Evolutionary conservation across 2,797 vertebrate species (phyloP).

Genomic region (Alectoris magna): DNA sequence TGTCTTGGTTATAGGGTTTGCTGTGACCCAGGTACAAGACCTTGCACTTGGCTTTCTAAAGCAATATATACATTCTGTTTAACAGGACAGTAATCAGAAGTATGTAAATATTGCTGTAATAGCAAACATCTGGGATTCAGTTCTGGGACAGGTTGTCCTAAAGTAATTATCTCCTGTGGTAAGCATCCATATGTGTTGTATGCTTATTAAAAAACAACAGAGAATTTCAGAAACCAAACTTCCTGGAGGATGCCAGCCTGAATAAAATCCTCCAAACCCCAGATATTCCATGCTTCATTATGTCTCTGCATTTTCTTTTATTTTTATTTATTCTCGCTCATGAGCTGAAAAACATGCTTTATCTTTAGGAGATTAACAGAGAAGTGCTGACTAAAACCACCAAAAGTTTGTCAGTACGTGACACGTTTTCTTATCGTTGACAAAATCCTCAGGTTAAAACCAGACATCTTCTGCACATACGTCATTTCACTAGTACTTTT

Average conservation of each 20-base stretch:
- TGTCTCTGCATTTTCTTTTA: background rate
- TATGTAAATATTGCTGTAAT: background rate
- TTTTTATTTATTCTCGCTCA: background rate
- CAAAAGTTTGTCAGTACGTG: background rate
- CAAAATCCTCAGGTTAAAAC: background rate
- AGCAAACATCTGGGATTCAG: background rate
- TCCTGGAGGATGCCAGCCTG: background rate
- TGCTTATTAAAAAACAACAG: background rate
- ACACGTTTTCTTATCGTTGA: background rate
- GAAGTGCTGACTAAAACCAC: background rate
- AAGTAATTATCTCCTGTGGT: background rate
- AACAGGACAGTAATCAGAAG: background rate
- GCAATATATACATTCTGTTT: background rate
- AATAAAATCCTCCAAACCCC: background rate
- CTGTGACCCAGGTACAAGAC: too few species aligned
- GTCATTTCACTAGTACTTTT: background rate
- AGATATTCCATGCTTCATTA: background rate
- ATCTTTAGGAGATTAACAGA: background rate
- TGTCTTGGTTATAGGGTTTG: too few species aligned
- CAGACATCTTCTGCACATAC: background rate
- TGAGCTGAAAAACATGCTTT: background rate
- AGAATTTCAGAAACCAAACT: background rate
- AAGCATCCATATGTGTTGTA: background rate
- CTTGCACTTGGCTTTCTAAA: too few species aligned
- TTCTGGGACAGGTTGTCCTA: background rate